Evolutionary conservation across 2,113 vertebrate genomes (phyloP), one percentile per base, ranked within the genome.

Genomic region (Podocnemis expansa): DNA sequence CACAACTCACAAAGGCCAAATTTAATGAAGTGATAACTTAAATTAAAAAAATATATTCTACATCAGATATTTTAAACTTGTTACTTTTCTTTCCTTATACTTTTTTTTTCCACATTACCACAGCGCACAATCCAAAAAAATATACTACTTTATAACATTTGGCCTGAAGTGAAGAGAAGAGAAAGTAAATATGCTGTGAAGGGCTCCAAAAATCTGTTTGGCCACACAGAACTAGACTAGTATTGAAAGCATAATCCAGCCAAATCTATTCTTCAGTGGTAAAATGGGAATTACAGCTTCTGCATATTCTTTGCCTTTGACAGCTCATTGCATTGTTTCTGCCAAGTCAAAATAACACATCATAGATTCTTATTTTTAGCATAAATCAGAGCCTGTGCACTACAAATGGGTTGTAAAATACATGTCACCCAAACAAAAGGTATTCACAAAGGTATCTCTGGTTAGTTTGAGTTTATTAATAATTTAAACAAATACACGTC

Each of bases 221-320:
- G 96, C 91, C 96, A 97, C 97, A 96, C 92, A 96, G 89, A 90
- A 88, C 63, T 2, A 95, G 83, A 96, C 96, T 94, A 97, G 78
- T 85, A 96, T 3, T 85, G 78, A 95, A 96, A 63, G 58, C 47
- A 76, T 85, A 91, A 85, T 55, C 3, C 78, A 88, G 97, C 89
- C 94, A 97, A 96, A 96, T 86, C 80, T 91, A 79, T 96, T 95
- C 95, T 96, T 96, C 87, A 95, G 94, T 89, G 94, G 94, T 95
- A 96, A 96, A 91, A 96, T 92, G 90, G 92, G 96, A 97, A 96
- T 96, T 94, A 94, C 85, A 94, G 95, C 94, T 97, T 94, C 95
- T 97, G 95, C 92, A 82, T 93, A 93, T 80, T 92, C 87, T 86
- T 87, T 75, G 84, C 88, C 56, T 96, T 89, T 90, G 92, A 97